Base-by-base conservation (phyloP, 37 sponge, comb jelly and placozoan species). In the Spongia lamella region DNA sequence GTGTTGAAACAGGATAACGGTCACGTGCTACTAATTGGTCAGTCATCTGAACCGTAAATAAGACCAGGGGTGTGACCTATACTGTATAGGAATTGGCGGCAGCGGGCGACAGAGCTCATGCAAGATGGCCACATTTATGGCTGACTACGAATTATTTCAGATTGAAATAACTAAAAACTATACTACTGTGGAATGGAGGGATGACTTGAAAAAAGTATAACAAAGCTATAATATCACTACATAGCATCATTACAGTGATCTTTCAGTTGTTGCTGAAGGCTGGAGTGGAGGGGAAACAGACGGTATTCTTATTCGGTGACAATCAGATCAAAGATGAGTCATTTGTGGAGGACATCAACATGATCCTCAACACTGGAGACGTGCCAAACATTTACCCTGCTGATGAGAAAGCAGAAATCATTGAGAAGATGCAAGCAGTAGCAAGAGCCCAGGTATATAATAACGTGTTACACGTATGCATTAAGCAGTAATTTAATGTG, bases 301-400 rank as follows among this genome's bases (percentile, higher is more conserved):
- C 83, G 9, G 86, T 89, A 6, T 97, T 97, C 84, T 76, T 97
- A 43, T 94, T 97, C 92, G 91, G 88, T 72, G 98, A 97, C 57
- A 93, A 91, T 63, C 95, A 97, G 78, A 94, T 97, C 75, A 97
- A 97, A 58, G 95, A 94, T 62, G 98, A 97, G 70, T 88, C 92
- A 17, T 94, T 97, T 79, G 87, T 97, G 38, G 98, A 97, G 57
- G 98, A 97, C 55, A 91, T 97, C 65, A 97, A 97, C 75, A 94
- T 94, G 87, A 88, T 97, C n/a, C 74, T 97, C 56, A 97, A 97
- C 82, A 94, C 95, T 7, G 98, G 92, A 25, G 98, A 97, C 58
- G 92, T 97, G 11, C 98, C 98, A 51, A 97, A 97, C 68, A 47
- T 97, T 19, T 97, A 86, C 61, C 90, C 94, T 51, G 66, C 94